Percentiles rank a stretch among this genome's conserved stretches.
Conservation (phyloP, 1,140 invertebrate genomes). For the Drosophila persimilis region DNA sequence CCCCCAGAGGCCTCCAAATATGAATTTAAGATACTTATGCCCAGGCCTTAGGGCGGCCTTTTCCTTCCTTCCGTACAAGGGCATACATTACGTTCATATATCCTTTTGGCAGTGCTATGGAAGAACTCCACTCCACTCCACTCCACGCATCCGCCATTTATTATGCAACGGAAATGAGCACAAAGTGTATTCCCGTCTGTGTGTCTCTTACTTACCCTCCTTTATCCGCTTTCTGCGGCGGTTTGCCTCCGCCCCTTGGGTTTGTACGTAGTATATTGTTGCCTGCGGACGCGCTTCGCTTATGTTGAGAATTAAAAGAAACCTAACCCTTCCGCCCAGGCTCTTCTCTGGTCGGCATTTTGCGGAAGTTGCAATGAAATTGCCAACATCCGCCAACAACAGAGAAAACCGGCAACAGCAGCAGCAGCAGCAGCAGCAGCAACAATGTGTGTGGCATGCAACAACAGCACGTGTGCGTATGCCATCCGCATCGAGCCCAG, state of each 20-base stretch:
- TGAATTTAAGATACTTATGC: too few relatives aligned
- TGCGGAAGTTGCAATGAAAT: constrained; percentile 71
- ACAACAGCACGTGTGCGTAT: constrained; percentile 30
- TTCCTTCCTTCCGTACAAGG: too few relatives aligned
- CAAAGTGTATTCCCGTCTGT: constrained; percentile 19
- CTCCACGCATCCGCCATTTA: constrained; percentile 49
- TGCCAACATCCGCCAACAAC: constrained; percentile 69
- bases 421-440: constrained; percentile 38
- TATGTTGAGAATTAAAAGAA: constrained; percentile 74
- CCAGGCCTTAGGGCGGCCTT: too few relatives aligned
- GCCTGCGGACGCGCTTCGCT: constrained; percentile 54
- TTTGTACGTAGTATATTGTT: constrained; percentile 35
- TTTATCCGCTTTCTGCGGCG: constrained; percentile 22
- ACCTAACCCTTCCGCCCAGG: constrained; percentile 63
- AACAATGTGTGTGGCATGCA: constrained; percentile 25
- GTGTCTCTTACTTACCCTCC: constrained; percentile 6
- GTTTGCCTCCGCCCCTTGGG: constrained; percentile 8
- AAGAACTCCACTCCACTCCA: constrained; percentile 24
- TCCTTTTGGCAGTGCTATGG: constrained; percentile 26
- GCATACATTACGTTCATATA: constrained; percentile 56
- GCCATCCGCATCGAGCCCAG: background rate
- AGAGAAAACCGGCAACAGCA: constrained; percentile 24
- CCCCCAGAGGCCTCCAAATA: too few relatives aligned
- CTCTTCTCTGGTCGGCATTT: constrained; percentile 14
- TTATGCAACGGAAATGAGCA: constrained; percentile 71